Conservation (phyloP, 2,888 invertebrate species). For the Adelognathus sp. region DNA sequence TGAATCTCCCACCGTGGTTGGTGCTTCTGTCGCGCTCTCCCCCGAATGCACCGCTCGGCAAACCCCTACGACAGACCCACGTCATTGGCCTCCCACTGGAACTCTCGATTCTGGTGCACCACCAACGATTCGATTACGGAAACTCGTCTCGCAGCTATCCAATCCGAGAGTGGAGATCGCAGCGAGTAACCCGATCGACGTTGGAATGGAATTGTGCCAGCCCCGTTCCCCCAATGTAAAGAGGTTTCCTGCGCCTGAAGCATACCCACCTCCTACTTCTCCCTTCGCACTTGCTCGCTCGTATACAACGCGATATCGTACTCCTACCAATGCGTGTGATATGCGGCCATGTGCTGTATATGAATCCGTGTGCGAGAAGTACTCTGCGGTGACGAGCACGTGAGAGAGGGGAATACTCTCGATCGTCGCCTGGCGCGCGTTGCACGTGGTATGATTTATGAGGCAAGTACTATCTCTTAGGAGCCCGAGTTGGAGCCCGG, state of each 20-base stretch:
- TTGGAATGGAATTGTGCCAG: constrained; percentile 58
- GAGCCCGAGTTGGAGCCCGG: background rate
- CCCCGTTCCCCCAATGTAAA: constrained; percentile 53
- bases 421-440: constrained; percentile 40
- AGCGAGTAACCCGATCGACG: constrained; percentile 47
- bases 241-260: constrained; percentile 48
- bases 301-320: constrained; percentile 6
- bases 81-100: constrained; percentile 6
- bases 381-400: constrained; percentile 15
- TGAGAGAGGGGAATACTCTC: background rate
- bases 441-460: constrained; percentile 57
- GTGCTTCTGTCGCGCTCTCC: constrained; percentile 11
- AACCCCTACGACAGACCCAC: too few relatives aligned
- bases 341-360: background rate
- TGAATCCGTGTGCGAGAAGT: constrained; percentile 26
- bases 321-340: constrained; percentile 9
- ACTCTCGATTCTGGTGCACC: constrained; percentile 27
- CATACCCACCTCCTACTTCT: constrained; percentile 7
- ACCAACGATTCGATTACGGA: constrained; percentile 51
- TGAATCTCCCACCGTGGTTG: constrained; percentile 29
- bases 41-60: background rate
- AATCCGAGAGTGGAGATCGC: constrained; percentile 51
- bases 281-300: constrained; percentile 41
- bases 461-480: constrained; percentile 23
- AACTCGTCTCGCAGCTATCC: constrained; percentile 52